Evolutionary conservation across 2,797 vertebrate species (phyloP), one percentile per base, ranked within the genome.

Genomic region (Sibirionetta formosa): DNA sequence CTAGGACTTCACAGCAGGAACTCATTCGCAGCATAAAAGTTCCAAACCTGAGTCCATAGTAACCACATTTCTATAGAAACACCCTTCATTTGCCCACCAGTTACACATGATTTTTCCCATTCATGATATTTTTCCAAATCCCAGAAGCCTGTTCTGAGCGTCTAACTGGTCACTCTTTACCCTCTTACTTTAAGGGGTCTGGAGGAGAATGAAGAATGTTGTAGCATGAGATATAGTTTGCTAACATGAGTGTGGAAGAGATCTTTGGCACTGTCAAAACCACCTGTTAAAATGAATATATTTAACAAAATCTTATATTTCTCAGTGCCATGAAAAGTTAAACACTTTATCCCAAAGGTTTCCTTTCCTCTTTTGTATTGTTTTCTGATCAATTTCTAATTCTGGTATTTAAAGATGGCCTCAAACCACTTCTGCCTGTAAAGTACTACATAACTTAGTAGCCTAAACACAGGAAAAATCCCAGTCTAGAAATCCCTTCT

Each of bases 341-440:
- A 50, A 24, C 23, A 24, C 48, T 50, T 50, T 50, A 50, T 50
- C 23, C 90, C 83, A 94, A 92, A 96, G 72, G 23, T 50, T 96
- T 91, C 42, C 64, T 94, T 58, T 56, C 57, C 51, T 60, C 51
- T 97, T 46, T 87, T 88, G 91, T 35, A 77, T 94, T 94, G 93
- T 95, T 68, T 14, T 57, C 81, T 61, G 42, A 82, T 85, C 35
- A 40, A 54, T 96, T 93, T 82, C 86, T 40, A 91, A 26, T 88
- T 93, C 82, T 92, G 75, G 36, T 90, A 87, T 89, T 97, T 97
- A 93, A 96, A 96, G 68, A 92, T 46, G 40, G 54, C 44, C 90
- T 78, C 53, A 76, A 78, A 94, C 56, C 91, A 65, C 91, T 96
- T 93, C 84, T 94, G 75, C 88, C 86, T 56, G 27, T 64, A 14